Evolutionary conservation across 1,140 invertebrate genomes (phyloP).

Genomic region (Euura saliciscinereae): DNA sequence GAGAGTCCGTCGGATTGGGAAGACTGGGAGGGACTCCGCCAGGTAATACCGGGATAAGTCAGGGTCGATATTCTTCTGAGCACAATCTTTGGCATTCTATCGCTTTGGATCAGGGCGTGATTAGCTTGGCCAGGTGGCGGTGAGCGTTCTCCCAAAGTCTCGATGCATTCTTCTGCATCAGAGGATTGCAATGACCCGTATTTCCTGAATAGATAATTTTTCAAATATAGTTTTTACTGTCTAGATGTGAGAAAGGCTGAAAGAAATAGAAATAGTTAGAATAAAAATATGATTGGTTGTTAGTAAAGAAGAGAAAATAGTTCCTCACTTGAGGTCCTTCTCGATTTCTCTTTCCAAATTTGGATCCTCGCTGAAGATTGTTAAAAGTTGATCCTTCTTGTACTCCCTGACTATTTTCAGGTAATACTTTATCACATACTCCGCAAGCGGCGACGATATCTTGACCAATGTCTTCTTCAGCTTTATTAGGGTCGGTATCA

Average conservation of each 20-base stretch:
- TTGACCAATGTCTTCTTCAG: conserved; percentile 60
- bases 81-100: conserved; percentile 32
- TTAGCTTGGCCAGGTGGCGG: neutral
- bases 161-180: neutral
- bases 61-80: conserved; percentile 39
- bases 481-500: conserved; percentile 64
- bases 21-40: conserved; percentile 1
- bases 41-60: conserved; percentile 29
- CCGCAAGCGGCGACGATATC: conserved; percentile 46
- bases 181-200: neutral
- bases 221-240: neutral
- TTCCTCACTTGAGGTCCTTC: conserved; percentile 35
- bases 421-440: conserved; percentile 54
- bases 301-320: neutral
- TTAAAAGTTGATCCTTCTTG: conserved; percentile 57
- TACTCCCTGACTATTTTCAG: conserved; percentile 64
- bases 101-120: neutral
- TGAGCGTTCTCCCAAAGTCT: neutral
- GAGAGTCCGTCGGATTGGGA: neutral
- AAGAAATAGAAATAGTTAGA: neutral
- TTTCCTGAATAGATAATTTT: neutral
- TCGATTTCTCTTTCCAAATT: conserved; percentile 48
- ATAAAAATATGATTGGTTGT: neutral
- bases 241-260: neutral
- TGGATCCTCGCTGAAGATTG: conserved; percentile 48